A percentile compares a stretch with the other conserved stretches of the same genome.
These are phyloP conservation scores for Eolophus roseicapilla DNA, from an alignment of 2,113 vertebrate species.

Conservation along the genomic window DNA sequence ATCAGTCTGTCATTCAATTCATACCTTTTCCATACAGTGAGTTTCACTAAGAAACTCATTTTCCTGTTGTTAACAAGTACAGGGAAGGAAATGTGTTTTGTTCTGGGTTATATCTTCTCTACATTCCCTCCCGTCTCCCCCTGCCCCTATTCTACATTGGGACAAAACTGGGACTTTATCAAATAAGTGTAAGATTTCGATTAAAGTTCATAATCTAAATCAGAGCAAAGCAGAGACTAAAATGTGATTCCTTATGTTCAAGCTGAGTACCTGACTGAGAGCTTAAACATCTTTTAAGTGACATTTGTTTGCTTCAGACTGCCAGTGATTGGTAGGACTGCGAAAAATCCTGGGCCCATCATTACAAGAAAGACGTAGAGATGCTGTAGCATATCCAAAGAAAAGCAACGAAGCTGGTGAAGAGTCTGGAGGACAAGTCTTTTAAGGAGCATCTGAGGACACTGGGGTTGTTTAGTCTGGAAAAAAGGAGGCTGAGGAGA, in stretches of 20 bases:
- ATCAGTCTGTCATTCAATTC: background rate
- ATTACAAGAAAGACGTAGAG: background rate
- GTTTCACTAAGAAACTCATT: background rate
- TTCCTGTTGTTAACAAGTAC: background rate
- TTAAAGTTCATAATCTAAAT: background rate
- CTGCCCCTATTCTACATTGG: background rate
- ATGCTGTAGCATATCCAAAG: background rate
- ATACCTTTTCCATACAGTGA: background rate
- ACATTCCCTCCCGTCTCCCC: background rate
- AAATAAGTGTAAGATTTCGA: background rate
- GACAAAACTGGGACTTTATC: background rate
- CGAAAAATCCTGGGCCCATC: background rate
- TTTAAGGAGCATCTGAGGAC: background rate
- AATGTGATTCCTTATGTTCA: background rate
- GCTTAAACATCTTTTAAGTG: background rate
- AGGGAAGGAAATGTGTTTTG: background rate
- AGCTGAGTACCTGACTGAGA: background rate
- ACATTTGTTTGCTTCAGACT: background rate
- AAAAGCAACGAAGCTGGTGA: background rate
- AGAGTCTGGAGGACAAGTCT: background rate
- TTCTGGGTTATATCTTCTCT: background rate
- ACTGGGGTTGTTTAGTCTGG: fast-evolving
- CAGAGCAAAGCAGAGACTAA: background rate
- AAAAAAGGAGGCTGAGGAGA: background rate
- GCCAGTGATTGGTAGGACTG: too few relatives aligned